phyloP scores from a whole-genome alignment of 2,113 vertebrate species.

The Muntiacus muntjak region DNA sequence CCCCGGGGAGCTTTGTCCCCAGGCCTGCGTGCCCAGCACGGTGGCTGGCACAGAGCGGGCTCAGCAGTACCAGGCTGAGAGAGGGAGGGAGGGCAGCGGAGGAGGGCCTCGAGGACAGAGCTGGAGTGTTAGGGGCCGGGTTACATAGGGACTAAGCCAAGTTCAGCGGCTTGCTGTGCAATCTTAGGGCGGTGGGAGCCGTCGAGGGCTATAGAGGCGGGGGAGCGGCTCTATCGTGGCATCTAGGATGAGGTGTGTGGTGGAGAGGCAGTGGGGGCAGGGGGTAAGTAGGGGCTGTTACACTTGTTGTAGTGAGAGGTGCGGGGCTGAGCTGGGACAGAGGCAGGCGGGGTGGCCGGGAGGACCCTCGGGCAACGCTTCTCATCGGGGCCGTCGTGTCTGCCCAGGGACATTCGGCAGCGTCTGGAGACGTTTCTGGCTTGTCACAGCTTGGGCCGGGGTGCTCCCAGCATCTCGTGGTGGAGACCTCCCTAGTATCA shows the following conservation, averaged over 20 bases:
- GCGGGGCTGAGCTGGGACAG: background rate
- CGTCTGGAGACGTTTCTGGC: background rate
- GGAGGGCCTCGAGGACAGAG: background rate
- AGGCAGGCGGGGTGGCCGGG: background rate
- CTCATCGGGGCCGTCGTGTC: fast-evolving
- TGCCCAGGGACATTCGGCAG: background rate
- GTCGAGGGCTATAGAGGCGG: fast-evolving
- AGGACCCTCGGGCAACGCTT: background rate
- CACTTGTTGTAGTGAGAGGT: background rate
- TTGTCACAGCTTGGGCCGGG: background rate
- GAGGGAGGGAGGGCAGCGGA: background rate
- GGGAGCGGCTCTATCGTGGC: background rate
- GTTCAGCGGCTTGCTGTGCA: background rate
- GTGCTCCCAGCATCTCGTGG: background rate
- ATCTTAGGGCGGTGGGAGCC: background rate
- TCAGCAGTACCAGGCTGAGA: background rate
- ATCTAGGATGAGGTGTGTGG: fast-evolving
- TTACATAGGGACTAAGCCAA: fast-evolving
- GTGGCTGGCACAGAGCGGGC: background rate
- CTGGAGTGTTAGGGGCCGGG: background rate
- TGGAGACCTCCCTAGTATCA: background rate
- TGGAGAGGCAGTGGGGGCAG: background rate
- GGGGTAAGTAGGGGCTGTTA: background rate
- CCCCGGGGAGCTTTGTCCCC: background rate
- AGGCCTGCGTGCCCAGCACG: background rate